Evolutionary conservation across 2,113 vertebrate genomes (phyloP), one percentile per base, ranked within the genome.

Genomic region (Aspidoscelis tigris): DNA sequence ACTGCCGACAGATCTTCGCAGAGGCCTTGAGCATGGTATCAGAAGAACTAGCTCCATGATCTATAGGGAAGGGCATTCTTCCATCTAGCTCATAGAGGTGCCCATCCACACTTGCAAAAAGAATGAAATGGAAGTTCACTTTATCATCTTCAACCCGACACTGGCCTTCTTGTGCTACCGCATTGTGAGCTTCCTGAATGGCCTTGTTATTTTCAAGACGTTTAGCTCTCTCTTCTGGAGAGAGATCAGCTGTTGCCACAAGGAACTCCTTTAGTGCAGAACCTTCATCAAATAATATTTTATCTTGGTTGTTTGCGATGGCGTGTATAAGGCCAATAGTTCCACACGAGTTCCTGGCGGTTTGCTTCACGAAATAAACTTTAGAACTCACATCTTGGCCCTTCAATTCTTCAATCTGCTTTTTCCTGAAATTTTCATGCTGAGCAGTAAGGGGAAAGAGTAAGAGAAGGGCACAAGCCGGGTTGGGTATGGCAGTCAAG

Each of bases 321-420:
- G 98, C 97, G 2, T 99, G 98, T 76, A 99, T 95, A 86, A 99
- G 93, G 8, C 97, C 98, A 2, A 99, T 93, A 16, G 98, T 99
- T 3, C 98, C 99, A 76, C 99, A 99, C 12, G 98, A 98, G 95
- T 99, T 99, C 55, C 93, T 95, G 8, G 97, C 95, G 0, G 97
- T 98, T 95, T 99, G 99, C 91, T 97, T 98, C 95, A 99, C 88
- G 92, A 99, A 99, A 93, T 99, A 99, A 16, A 98, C 94, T 41
- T 96, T 96, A 24, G 97, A 90, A 65, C 90, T 95, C 10, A 96
- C 86, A 87, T 96, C 94, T 83, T 96, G 96, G 9, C 90, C 95
- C 77, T 95, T 96, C 85, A 98, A 93, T 81, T 97, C 96, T 88
- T 96, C 97, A 1, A 95, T 95, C 93, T 99, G 98, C 76, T 97